Evolutionary conservation across 2,888 invertebrate genomes (phyloP).

Genomic region (Cataglyphis livida): DNA sequence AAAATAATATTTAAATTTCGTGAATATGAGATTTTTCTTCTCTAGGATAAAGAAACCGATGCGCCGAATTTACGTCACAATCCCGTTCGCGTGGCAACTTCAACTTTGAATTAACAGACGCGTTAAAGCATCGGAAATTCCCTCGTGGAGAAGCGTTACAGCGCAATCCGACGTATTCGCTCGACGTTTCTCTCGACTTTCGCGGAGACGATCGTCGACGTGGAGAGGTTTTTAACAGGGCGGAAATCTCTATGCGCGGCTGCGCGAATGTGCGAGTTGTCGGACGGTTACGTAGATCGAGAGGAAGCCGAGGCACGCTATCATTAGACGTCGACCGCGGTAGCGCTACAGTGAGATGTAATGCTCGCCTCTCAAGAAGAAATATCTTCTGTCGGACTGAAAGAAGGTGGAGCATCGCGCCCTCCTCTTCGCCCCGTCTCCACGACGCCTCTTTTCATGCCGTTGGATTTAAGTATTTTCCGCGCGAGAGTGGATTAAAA

Average conservation of each 20-base stretch:
- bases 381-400: slow-evolving; percentile 18
- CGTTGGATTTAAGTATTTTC: slow-evolving; percentile 18
- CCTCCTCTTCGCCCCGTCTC: neutral
- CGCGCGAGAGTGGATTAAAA: slow-evolving; percentile 15
- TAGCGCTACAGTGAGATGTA: slow-evolving; percentile 28
- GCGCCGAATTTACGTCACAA: slow-evolving; percentile 3
- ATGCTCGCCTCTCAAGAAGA: slow-evolving; percentile 32
- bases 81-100: slow-evolving; percentile 33
- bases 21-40: neutral
- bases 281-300: slow-evolving; percentile 23
- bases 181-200: slow-evolving; percentile 59
- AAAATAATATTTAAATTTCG: neutral
- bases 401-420: neutral
- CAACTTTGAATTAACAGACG: slow-evolving; percentile 62
- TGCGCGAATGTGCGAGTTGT: slow-evolving; percentile 53
- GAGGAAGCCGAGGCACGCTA: slow-evolving; percentile 43
- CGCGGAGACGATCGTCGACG: slow-evolving; percentile 66
- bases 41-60: neutral
- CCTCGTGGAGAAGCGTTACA: slow-evolving; percentile 32
- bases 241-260: slow-evolving; percentile 69
- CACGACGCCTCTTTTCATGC: slow-evolving; percentile 33
- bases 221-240: slow-evolving; percentile 72
- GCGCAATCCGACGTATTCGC: slow-evolving; percentile 29
- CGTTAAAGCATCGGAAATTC: slow-evolving; percentile 62
- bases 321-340: slow-evolving; percentile 51